These are phyloP conservation scores for Volucella inanis DNA, from an alignment of 2,888 invertebrate genomes.

Conservation along the genomic window DNA sequence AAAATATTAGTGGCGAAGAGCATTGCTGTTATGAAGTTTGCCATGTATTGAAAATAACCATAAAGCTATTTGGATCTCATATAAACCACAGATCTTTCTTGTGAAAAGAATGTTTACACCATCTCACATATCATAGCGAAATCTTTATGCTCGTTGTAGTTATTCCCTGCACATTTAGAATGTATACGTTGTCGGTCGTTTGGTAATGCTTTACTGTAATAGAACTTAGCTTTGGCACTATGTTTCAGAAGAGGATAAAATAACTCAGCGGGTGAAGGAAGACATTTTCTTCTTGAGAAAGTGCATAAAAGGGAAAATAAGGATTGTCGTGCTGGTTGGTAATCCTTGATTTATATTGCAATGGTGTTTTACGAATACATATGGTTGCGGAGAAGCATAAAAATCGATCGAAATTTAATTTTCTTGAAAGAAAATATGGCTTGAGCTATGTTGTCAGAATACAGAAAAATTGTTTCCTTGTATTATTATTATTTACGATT, in stretches of 20 bases:
- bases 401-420: constrained; percentile 63
- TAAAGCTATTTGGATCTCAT: constrained; percentile 50
- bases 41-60: constrained; percentile 47
- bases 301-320: constrained; percentile 41
- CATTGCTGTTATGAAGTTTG: constrained; percentile 29
- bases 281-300: constrained; percentile 35
- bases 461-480: background rate
- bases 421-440: constrained; percentile 48
- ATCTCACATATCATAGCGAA: constrained; percentile 56
- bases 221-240: constrained; percentile 46
- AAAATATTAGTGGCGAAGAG: constrained; percentile 41
- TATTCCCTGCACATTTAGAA: constrained; percentile 49
- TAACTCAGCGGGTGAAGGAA: constrained; percentile 44
- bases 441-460: background rate
- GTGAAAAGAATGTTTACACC: constrained; percentile 33
- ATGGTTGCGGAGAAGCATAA: constrained; percentile 2
- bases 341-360: constrained; percentile 60
- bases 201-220: constrained; percentile 44
- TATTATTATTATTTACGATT: background rate
- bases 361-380: constrained; percentile 27
- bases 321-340: constrained; percentile 58
- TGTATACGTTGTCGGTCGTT: constrained; percentile 6
- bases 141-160: constrained; percentile 43
- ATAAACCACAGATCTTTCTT: constrained; percentile 49
- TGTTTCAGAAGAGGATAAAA: constrained; percentile 51